Evolutionary conservation across 2,113 vertebrate species (phyloP), one percentile per base, ranked within the genome.

Genomic region (Phalacrocorax aristotelis): DNA sequence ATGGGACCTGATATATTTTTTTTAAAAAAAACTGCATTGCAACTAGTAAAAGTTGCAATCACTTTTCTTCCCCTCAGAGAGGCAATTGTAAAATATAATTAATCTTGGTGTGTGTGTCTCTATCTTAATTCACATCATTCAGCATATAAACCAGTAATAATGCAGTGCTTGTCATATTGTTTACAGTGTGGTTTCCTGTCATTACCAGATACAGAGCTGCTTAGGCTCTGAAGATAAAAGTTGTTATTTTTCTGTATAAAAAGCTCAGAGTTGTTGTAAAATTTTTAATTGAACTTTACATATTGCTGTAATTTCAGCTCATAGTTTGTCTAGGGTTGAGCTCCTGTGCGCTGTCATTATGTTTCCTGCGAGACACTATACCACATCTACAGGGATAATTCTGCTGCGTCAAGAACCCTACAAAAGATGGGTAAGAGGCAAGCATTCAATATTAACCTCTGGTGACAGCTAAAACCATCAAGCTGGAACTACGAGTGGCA

Each of bases 91-190:
- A 94, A 93, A 79, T 89, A 60, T 44, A 72, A 49, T 84, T 84
- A 70, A 57, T 92, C 21, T 44, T 84, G 54, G 32, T 15, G 44
- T 57, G 46, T 55, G 15, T 65, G 32, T 83, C 11, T 90, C 60
- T 87, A 15, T 92, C 86, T 85, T 82, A 83, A 95, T 96, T 93
- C 92, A 38, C 88, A 61, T 91, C 0, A 85, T 92, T 96, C 93
- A 77, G 61, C 20, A 29, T 80, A 72, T 84, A 61, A 91, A 64
- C 86, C 82, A 74, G 77, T 84, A 94, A 61, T 72, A 72, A 75
- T 64, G 66, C 51, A 51, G 52, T 70, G 40, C 36, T 72, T 89
- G 70, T 89, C 54, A 19, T 48, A 25, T 17, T 85, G 66, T 54
- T 94, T 89, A 48, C 21, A 30, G 22, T 29, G 55, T 79, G 30